Evolutionary conservation across 2,113 vertebrate genomes (phyloP), one percentile per base, ranked within the genome.

Genomic region (Atherinomorus stipes): DNA sequence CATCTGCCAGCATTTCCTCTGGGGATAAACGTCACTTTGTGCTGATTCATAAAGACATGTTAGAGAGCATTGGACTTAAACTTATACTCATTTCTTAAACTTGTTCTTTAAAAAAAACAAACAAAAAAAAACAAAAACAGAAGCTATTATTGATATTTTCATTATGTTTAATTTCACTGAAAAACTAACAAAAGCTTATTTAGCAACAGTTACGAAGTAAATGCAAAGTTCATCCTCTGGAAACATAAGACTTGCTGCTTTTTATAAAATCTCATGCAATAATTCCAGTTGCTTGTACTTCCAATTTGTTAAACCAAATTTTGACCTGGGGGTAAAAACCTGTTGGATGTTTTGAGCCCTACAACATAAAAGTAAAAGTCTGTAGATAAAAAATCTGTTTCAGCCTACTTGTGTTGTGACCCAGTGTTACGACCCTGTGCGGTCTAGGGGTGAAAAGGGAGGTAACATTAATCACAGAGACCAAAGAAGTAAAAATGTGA

Each of bases 1-100:
- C 57, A 64, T 71, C 45, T 85, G 49, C 85, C 60, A 75, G 75
- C 57, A 45, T 53, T 72, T 85, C 84, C 69, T 84, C 26, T 26
- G 25, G 3, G 50, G 63, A 83, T 74, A 59, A 73, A 75, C 47
- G 58, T 52, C 45, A 64, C 51, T 73, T 68, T 74, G 38, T 64
- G 62, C 64, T 67, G 59, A 78, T 22, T 78, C 63, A 49, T 38
- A 52, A 59, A 73, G 44, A 63, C 2, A 23, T 64, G 71, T 63
- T 21, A 42, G n/a, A 23, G 19, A n/a, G 37, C 45, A 18, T 38
- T 11, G 11, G 1, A 26, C 23, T 5, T 44, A 2, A 44, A 42
- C 11, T 42, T 15, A 37, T 37, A n/a, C n/a, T n/a, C n/a, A n/a
- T n/a, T n/a, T n/a, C 23, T 5, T 44, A 2, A 44, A 28, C 28